Conservation (phyloP, 2,113 vertebrate genomes). For the Thunnus maccoyii region DNA sequence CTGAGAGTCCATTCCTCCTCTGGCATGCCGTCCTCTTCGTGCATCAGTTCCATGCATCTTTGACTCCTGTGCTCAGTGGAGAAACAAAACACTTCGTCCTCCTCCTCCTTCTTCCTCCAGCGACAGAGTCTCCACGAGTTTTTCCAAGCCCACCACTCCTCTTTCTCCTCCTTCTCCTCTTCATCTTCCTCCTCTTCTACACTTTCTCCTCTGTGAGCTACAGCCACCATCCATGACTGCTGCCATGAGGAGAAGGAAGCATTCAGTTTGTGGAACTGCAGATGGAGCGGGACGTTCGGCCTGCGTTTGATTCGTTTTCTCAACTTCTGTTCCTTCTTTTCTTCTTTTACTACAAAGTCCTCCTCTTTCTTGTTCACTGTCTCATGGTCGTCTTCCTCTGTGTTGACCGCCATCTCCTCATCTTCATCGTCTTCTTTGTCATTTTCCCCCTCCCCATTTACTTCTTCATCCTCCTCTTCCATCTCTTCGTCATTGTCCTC, state of each 20-base stretch:
- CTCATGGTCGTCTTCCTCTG: neutral
- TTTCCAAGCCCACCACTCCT: slow-evolving; percentile 59
- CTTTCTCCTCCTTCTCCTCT: neutral
- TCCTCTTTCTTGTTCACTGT: neutral
- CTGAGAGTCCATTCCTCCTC: slow-evolving; percentile 62
- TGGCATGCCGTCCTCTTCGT: neutral
- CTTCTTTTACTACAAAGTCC: neutral
- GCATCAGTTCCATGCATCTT: neutral
- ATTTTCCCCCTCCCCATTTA: too few relatives aligned
- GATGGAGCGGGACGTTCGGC: slow-evolving; percentile 36
- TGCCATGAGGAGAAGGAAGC: slow-evolving; percentile 67
- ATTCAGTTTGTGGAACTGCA: slow-evolving; percentile 72
- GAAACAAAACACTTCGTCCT: slow-evolving; percentile 65
- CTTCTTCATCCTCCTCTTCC: neutral
- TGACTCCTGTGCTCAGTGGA: slow-evolving; percentile 46
- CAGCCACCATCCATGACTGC: slow-evolving; percentile 60
- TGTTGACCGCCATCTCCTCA: neutral
- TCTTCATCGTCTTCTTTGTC: neutral
- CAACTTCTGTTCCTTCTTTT: neutral
- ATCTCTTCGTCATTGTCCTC: neutral
- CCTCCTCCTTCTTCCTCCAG: slow-evolving; percentile 20
- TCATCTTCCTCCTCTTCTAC: slow-evolving; percentile 8
- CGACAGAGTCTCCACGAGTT: slow-evolving; percentile 75
- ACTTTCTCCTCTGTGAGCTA: slow-evolving; percentile 44
- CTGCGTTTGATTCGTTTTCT: neutral